These are phyloP conservation scores for Drosophila tropicalis DNA, from an alignment of 1,140 invertebrate genomes.

Conservation along the genomic window DNA sequence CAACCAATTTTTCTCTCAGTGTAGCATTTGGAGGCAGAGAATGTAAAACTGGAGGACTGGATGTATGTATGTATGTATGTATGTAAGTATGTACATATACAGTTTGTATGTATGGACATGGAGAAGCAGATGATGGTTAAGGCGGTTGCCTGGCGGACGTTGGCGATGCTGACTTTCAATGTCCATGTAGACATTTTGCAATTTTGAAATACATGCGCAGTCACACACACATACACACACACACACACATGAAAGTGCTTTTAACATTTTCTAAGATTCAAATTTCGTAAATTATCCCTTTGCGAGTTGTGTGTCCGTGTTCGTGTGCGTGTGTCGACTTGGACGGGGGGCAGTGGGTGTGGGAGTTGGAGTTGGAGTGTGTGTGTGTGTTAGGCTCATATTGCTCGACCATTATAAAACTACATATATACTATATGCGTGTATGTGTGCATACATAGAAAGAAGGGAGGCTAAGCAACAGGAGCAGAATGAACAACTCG, in stretches of 20 bases:
- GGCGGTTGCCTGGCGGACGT: slow-evolving; percentile 41
- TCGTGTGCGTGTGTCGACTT: slow-evolving; percentile 9
- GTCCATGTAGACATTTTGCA: slow-evolving; percentile 80
- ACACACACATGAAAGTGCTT: slow-evolving; percentile 60
- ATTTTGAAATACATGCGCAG: slow-evolving; percentile 78
- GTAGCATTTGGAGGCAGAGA: neutral
- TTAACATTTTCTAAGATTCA: slow-evolving; percentile 82
- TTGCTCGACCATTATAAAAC: slow-evolving; percentile 57
- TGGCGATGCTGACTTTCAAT: slow-evolving; percentile 72
- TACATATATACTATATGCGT: slow-evolving; percentile 28
- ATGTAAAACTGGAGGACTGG: neutral
- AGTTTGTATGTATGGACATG: slow-evolving; percentile 1
- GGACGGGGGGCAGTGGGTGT: too few species aligned
- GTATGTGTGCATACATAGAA: slow-evolving; percentile 3
- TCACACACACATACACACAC: slow-evolving; percentile 45
- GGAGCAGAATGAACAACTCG: slow-evolving; percentile 25
- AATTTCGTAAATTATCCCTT: slow-evolving; percentile 82
- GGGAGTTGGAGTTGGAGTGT: neutral
- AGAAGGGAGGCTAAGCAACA: neutral
- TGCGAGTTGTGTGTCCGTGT: slow-evolving; percentile 58
- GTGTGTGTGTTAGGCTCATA: slow-evolving; percentile 21
- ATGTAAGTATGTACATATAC: neutral
- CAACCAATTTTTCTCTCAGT: slow-evolving; percentile 13
- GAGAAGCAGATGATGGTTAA: slow-evolving; percentile 6
- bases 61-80: neutral